Percentiles rank a stretch among this genome's conserved stretches.
Evolutionary conservation across 2,113 vertebrate species (phyloP).

Genomic region (Anarhynchus alexandrinus): DNA sequence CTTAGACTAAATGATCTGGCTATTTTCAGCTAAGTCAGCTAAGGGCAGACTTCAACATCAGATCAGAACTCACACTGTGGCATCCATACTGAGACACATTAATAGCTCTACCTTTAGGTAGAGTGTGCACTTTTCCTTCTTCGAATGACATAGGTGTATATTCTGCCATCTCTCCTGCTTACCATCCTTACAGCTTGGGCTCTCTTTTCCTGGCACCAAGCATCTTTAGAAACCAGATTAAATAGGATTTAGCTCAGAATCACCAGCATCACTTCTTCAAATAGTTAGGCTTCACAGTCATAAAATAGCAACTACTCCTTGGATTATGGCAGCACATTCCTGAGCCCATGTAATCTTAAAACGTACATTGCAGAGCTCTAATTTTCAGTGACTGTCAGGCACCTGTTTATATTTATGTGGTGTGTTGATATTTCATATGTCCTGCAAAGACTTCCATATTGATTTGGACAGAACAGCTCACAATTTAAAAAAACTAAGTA

Average conservation of each 20-base stretch:
- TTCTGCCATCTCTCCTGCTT: not conserved
- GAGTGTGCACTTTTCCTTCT: not conserved
- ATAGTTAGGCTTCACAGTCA: conserved; percentile 20
- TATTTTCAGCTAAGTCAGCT: not conserved
- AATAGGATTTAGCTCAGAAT: conserved; percentile 1
- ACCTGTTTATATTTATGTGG: not conserved
- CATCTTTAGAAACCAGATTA: not conserved
- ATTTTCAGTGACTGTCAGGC: not conserved
- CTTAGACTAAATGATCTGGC: not conserved
- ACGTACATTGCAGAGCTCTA: not conserved
- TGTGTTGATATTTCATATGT: conserved; percentile 5
- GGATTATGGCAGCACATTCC: not conserved
- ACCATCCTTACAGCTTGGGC: not conserved
- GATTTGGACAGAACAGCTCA: not conserved
- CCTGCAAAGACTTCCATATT: not conserved
- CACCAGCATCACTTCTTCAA: conserved; percentile 28
- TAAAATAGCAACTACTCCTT: conserved; percentile 25
- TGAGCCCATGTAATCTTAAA: conserved; percentile 29
- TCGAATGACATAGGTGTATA: not conserved
- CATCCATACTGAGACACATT: not conserved
- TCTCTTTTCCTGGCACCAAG: not conserved
- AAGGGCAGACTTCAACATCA: not conserved
- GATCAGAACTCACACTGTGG: not conserved
- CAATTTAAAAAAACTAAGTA: not conserved
- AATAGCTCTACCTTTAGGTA: not conserved